These are phyloP conservation scores for Papilio glaucus DNA, from an alignment of 1,140 invertebrate species.

Conservation along the genomic window DNA sequence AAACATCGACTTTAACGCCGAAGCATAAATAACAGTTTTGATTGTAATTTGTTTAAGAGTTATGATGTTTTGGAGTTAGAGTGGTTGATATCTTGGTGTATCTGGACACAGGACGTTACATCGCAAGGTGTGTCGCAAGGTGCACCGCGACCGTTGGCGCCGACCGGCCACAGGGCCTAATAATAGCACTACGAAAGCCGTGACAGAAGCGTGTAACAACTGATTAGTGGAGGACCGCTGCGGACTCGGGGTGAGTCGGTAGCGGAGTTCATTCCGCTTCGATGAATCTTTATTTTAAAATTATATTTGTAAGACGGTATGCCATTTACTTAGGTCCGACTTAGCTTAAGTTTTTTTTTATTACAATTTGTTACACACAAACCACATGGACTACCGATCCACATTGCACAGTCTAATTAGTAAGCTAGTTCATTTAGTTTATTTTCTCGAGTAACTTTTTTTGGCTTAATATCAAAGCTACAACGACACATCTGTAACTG, in stretches of 20 bases:
- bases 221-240: conserved; percentile 59
- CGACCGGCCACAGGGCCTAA: conserved; percentile 44
- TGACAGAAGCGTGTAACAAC: conserved; percentile 66
- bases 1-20: conserved; percentile 35
- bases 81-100: conserved; percentile 63
- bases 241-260: conserved; percentile 11
- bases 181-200: conserved; percentile 47
- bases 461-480: no score
- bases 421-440: no score
- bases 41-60: background rate
- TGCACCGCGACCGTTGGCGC: conserved; percentile 63
- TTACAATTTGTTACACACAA: no score
- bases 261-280: conserved; percentile 23
- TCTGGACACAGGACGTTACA: conserved; percentile 58
- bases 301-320: background rate
- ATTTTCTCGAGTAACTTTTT: no score
- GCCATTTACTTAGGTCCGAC: no score
- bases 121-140: conserved; percentile 71
- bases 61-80: conserved; percentile 32
- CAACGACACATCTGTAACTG: no score
- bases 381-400: no score
- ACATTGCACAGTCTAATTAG: no score
- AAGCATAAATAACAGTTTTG: conserved; percentile 33
- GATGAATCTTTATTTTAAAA: conserved; percentile 19
- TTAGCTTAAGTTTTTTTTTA: no score